Base-by-base conservation (phyloP, 2,888 invertebrate genomes). In the Ryuthela nishihirai region DNA sequence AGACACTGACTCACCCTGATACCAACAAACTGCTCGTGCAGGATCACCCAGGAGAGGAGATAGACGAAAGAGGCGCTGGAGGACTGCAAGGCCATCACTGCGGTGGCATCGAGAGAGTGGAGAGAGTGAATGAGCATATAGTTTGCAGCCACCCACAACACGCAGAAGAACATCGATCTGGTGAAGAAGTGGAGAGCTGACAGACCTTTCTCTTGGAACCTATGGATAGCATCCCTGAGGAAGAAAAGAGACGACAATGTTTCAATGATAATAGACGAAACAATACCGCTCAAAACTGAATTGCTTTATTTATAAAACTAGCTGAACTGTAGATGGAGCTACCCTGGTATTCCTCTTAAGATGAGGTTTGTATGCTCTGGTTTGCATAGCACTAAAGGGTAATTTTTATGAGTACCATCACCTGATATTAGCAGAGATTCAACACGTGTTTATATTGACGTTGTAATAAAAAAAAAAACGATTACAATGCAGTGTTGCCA, bases 1-100 rank as follows among this genome's bases (percentile, higher is more conserved):
- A 10, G 18, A 18, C 26, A 20, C 26, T 42, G 34, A 65, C 64
- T 65, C 74, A 94, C 94, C 80, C 94, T 79, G 36, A 94, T 88
- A 60, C 94, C 94, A 61, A 95, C 93, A 75, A 95, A 95, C 74
- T 94, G 93, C 72, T 95, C 92, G 73, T 95, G 94, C 48, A 95
- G 80, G 69, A 95, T 88, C 45, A 95, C 94, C 95, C 95, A 95
- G 0, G 93, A 92, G 4, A 95, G 81, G 35, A 95, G 80, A 73
- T 95, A 95, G 53, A 91, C 88, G 73, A 91, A 91, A 44, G 90
- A 87, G 10, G 93, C 91, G 70, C 91, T 93, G 41, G 93, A 92
- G 26, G 93, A 90, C 72, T 92, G 94, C 40, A 95, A 78, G 0
- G 92, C 88, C 80, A 93, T 85, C 34, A 91, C 93, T 73, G 93